phyloP scores from a whole-genome alignment of 2,797 vertebrate genomes.

The Phrynocephalus forsythii region DNA sequence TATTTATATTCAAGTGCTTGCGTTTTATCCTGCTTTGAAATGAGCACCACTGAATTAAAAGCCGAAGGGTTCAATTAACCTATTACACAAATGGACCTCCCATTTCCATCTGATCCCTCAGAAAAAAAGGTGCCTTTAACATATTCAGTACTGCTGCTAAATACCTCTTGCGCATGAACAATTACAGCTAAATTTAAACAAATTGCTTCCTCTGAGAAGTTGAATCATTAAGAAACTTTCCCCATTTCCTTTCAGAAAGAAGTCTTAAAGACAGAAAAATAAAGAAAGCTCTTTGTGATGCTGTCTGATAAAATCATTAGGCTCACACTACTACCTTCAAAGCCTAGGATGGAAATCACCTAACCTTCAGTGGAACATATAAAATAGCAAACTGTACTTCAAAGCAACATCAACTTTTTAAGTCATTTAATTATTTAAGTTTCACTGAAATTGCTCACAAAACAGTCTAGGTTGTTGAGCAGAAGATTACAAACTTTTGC shows the following conservation, averaged over 20 bases:
- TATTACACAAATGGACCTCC: conserved; percentile 33
- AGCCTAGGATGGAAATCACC: conserved; percentile 70
- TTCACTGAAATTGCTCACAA: conserved; percentile 40
- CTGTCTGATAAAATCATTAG: conserved; percentile 78
- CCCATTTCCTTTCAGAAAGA: conserved; percentile 73
- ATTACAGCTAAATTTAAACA: conserved; percentile 84
- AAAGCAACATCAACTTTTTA: conserved; percentile 53
- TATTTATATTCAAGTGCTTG: conserved; percentile 27
- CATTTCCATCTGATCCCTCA: conserved; percentile 60
- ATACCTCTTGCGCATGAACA: conserved; percentile 80
- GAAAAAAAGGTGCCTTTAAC: conserved; percentile 71
- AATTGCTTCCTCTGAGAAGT: conserved; percentile 84
- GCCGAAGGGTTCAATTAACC: conserved; percentile 51
- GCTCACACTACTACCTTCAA: conserved; percentile 70
- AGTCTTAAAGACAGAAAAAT: conserved; percentile 76
- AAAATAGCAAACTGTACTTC: conserved; percentile 52
- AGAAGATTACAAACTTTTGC: background rate
- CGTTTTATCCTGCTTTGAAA: conserved; percentile 28
- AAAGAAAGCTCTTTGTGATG: conserved; percentile 73
- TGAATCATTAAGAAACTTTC: conserved; percentile 79
- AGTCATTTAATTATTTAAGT: conserved; percentile 54
- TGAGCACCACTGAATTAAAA: conserved; percentile 48
- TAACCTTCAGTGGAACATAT: conserved; percentile 60
- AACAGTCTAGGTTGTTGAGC: background rate
- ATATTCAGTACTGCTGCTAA: conserved; percentile 74